Conservation (phyloP, 1,140 invertebrate genomes). For the Lordiphosa mommai region DNA sequence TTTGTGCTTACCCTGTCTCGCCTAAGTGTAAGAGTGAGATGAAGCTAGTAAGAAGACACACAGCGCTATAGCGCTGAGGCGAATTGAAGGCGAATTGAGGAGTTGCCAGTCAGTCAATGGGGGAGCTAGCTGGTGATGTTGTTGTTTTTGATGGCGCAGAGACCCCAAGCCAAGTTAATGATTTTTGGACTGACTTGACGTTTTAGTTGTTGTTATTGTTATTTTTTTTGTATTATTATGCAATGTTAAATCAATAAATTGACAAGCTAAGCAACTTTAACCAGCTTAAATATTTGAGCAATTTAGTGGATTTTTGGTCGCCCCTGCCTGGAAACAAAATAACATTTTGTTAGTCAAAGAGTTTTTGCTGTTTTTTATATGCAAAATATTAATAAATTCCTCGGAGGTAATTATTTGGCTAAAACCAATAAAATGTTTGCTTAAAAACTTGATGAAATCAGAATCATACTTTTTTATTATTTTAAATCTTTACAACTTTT, state of each 20-base stretch:
- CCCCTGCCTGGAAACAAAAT: not conserved
- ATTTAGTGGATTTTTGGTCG: too few species aligned
- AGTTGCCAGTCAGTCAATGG: constrained; percentile 24
- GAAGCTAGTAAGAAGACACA: constrained; percentile 37
- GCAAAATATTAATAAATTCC: too few species aligned
- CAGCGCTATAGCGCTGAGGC: constrained; percentile 20
- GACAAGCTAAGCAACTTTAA: constrained; percentile 32
- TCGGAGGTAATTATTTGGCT: too few species aligned
- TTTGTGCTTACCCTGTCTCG: not conserved
- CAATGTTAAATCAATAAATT: constrained; percentile 68
- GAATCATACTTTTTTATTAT: too few species aligned
- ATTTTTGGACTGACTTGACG: constrained; percentile 28
- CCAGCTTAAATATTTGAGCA: not conserved
- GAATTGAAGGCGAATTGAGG: constrained; percentile 58
- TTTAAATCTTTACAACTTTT: too few species aligned
- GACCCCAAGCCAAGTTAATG: constrained; percentile 45
- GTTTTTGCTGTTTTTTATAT: not conserved
- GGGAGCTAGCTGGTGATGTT: constrained; percentile 1
- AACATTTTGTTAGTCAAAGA: constrained; percentile 6
- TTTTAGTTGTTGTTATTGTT: constrained; percentile 9
- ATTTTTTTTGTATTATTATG: constrained; percentile 41
- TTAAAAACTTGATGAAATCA: too few species aligned
- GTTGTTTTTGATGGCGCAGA: constrained; percentile 10
- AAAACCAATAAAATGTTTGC: too few species aligned
- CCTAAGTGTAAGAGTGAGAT: constrained; percentile 33